Percentiles rank a stretch among this genome's conserved stretches.
These are phyloP conservation scores for Paralvinella palmiformis DNA, from an alignment of 1,140 invertebrate genomes.

Conservation along the genomic window DNA sequence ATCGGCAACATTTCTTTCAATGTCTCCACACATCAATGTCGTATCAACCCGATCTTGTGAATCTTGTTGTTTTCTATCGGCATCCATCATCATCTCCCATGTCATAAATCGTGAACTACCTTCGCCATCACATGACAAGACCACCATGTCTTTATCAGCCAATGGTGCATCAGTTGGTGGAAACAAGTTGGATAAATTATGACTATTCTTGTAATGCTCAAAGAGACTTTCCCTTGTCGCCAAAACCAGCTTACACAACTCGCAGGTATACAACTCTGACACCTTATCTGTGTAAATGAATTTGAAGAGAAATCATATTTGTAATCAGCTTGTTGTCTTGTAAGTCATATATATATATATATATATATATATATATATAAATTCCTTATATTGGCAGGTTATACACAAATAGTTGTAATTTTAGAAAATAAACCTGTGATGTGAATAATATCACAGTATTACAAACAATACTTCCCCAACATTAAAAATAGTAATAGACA, in stretches of 20 bases:
- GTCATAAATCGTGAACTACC: background rate
- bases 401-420: no score
- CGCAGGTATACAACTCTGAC: slow-evolving; percentile 3
- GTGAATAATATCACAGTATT: background rate
- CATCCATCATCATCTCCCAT: background rate
- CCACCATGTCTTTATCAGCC: background rate
- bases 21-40: slow-evolving; percentile 30
- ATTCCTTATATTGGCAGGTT: background rate
- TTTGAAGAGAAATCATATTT: background rate
- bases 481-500: no score
- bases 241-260: slow-evolving; percentile 15
- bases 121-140: background rate
- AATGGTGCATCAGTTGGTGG: background rate
- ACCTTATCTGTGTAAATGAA: slow-evolving; percentile 9
- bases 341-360: background rate
- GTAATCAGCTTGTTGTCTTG: background rate
- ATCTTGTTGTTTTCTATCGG: slow-evolving; percentile 20
- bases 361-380: background rate
- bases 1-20: slow-evolving; percentile 23
- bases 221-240: background rate
- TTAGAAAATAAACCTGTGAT: background rate
- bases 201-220: slow-evolving; percentile 7
- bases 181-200: background rate
- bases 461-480: no score
- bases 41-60: slow-evolving; percentile 27